These are phyloP conservation scores for Nerophis lumbriciformis DNA, from an alignment of 2,113 vertebrate species.

Conservation along the genomic window DNA sequence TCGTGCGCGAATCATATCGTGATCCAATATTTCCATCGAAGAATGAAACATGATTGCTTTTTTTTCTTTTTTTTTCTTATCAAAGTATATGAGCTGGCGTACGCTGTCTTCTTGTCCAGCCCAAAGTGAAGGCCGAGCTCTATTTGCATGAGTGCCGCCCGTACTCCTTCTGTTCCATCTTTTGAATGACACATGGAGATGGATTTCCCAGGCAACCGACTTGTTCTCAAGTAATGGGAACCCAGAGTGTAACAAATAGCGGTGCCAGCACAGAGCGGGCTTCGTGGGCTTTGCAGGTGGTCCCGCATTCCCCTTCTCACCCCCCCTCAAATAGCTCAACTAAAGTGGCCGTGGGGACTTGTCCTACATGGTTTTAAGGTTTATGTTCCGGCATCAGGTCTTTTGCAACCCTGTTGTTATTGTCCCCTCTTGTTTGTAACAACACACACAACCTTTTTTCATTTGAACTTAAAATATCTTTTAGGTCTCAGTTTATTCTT, in stretches of 20 bases:
- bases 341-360: constrained; percentile 56
- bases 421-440: constrained; percentile 45
- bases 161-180: constrained; percentile 21
- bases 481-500: constrained; percentile 38
- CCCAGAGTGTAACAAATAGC: constrained; percentile 62
- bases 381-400: constrained; percentile 55
- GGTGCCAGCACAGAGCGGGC: constrained; percentile 56
- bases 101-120: constrained; percentile 11
- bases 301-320: constrained; percentile 49
- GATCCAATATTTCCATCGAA: constrained; percentile 13
- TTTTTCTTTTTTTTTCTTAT: not conserved
- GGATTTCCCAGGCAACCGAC: constrained; percentile 61
- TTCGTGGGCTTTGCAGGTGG: constrained; percentile 62
- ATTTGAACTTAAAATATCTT: constrained; percentile 53
- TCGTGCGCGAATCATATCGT: constrained; percentile 11
- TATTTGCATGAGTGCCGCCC: constrained; percentile 10
- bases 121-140: constrained; percentile 20
- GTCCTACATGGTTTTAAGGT: constrained; percentile 54
- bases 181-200: constrained; percentile 63
- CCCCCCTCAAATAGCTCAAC: constrained; percentile 28
- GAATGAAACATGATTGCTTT: constrained; percentile 4
- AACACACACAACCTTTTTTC: constrained; percentile 43
- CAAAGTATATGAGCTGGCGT: constrained; percentile 1
- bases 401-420: constrained; percentile 54
- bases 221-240: constrained; percentile 64